A percentile compares a stretch with the other conserved stretches of the same genome.
Evolutionary conservation across 2,113 vertebrate species (phyloP).

Genomic region (Puffinus mauretanicus): DNA sequence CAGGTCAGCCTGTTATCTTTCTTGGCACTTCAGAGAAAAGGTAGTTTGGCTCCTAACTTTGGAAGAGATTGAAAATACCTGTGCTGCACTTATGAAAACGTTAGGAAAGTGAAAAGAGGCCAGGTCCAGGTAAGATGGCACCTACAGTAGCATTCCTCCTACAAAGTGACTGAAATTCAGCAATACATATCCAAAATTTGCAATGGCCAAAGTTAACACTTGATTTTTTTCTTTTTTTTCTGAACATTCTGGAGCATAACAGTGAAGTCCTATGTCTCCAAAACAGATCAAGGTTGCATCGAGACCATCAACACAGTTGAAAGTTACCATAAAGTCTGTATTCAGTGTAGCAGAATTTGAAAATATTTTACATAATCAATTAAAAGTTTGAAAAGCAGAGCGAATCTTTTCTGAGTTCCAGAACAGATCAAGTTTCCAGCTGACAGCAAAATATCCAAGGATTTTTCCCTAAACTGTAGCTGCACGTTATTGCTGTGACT

Average conservation of each 20-base stretch:
- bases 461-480: background rate
- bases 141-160: background rate
- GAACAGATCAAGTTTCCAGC: background rate
- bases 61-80: background rate
- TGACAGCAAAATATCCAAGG: background rate
- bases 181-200: background rate
- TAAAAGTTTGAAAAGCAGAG: background rate
- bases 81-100: background rate
- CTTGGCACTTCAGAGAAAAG: background rate
- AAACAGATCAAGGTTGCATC: background rate
- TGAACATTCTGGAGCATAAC: background rate
- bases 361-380: conserved; percentile 2
- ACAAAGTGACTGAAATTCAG: background rate
- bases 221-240: too few relatives aligned
- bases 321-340: background rate
- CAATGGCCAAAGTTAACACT: background rate
- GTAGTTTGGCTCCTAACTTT: background rate
- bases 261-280: background rate
- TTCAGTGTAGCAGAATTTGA: background rate
- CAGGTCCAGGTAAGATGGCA: background rate
- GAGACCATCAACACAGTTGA: background rate
- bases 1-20: background rate
- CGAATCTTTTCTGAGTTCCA: background rate
- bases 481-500: background rate
- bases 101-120: background rate